These are phyloP conservation scores for Illadopsis cleaveri DNA, from an alignment of 2,113 vertebrate species.

Conservation along the genomic window DNA sequence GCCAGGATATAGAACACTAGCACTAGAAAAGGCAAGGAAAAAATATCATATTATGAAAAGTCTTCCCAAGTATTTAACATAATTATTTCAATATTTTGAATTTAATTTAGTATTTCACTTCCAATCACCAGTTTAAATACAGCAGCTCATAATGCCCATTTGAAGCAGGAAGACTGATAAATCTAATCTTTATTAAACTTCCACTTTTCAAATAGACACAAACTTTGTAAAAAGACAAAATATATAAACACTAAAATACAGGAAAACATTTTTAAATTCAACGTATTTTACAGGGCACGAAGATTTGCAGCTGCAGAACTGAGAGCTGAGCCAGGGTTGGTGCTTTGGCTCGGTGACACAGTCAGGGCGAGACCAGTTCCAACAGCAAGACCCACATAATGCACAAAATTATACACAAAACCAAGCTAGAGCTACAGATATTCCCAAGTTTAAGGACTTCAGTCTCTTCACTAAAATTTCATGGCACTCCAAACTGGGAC, in stretches of 20 bases:
- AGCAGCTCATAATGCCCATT: neutral
- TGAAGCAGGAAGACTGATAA: neutral
- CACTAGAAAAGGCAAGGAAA: neutral
- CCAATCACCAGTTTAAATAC: neutral
- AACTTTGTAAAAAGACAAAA: neutral
- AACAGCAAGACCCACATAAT: neutral
- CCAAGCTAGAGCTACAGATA: neutral
- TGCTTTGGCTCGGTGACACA: neutral
- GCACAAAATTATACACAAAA: neutral
- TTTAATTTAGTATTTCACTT: neutral
- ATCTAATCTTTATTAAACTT: conserved; percentile 37
- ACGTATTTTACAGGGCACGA: conserved; percentile 7
- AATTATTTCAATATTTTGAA: neutral
- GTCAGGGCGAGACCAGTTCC: neutral
- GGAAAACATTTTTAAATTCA: neutral
- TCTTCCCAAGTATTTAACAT: neutral
- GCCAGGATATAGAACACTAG: neutral
- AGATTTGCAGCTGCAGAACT: neutral
- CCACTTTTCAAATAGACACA: neutral
- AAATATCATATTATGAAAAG: accelerated
- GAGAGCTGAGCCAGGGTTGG: neutral
- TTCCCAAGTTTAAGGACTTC: neutral
- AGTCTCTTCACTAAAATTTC: neutral
- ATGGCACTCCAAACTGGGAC: neutral
- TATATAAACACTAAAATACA: neutral